phyloP scores from a whole-genome alignment of 35 echinoderm and acorn worm species.

The Chiridota heheva region DNA sequence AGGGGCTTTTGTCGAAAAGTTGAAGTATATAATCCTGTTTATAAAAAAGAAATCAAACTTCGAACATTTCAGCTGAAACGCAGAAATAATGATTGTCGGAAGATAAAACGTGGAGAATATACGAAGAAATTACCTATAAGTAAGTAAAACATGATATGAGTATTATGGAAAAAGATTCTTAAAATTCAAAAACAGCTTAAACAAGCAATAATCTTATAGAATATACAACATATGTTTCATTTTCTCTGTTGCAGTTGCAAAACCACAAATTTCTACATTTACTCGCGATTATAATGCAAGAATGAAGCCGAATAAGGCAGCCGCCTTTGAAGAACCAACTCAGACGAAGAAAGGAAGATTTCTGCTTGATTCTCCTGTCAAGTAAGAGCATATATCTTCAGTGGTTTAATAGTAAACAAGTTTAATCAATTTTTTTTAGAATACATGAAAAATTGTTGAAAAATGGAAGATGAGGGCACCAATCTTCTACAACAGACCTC shows the following conservation, averaged over 20 bases:
- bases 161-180: too few species aligned
- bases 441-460: background rate
- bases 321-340: constrained; percentile 88
- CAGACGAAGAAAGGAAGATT: constrained; percentile 74
- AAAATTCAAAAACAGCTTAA: too few species aligned
- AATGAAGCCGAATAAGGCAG: constrained; percentile 68
- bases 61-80: too few species aligned
- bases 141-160: too few species aligned
- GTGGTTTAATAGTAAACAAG: background rate
- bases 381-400: constrained; percentile 35
- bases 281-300: constrained; percentile 64
- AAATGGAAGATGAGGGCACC: background rate
- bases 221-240: background rate
- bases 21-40: too few species aligned
- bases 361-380: constrained; percentile 52
- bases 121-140: too few species aligned
- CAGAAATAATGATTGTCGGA: too few species aligned
- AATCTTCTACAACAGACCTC: background rate
- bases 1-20: too few species aligned
- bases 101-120: too few species aligned
- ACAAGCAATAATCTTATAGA: too few species aligned
- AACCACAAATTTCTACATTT: constrained; percentile 75
- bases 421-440: background rate
- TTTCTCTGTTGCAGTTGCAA: constrained; percentile 49
- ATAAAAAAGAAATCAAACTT: too few species aligned